Evolutionary conservation across 2,888 invertebrate species (phyloP).

Genomic region (Sipunculus nudus): DNA sequence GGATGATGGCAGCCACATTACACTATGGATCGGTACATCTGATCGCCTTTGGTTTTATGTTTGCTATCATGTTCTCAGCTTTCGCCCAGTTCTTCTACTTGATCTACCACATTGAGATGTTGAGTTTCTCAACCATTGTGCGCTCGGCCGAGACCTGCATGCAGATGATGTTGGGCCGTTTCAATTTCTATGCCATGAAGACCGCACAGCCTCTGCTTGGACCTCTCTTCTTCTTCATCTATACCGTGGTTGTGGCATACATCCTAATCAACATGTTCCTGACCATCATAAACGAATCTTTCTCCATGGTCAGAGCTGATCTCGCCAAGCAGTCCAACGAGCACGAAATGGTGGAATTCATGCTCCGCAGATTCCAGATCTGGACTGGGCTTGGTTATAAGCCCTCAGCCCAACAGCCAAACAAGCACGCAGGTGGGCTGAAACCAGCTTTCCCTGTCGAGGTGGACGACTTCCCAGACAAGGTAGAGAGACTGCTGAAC

Average conservation of each 20-base stretch:
- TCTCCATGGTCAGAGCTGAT: conserved; percentile 49
- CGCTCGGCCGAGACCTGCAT: conserved; percentile 56
- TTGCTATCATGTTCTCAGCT: conserved; percentile 62
- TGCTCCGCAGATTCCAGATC: conserved; percentile 41
- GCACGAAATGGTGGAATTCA: conserved; percentile 55
- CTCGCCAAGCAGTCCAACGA: conserved; percentile 51
- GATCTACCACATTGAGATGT: conserved; percentile 50
- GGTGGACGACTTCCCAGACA: conserved; percentile 58
- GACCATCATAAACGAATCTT: conserved; percentile 57
- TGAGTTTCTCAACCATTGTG: conserved; percentile 46
- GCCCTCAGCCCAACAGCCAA: too few species aligned
- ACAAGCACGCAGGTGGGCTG: too few species aligned
- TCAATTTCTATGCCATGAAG: conserved; percentile 62
- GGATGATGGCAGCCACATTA: conserved; percentile 59
- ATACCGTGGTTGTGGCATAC: conserved; percentile 48
- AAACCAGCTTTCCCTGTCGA: too few species aligned
- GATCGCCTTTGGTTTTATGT: conserved; percentile 62
- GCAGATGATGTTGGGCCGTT: conserved; percentile 65
- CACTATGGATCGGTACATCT: conserved; percentile 53
- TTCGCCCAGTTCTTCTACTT: conserved; percentile 65
- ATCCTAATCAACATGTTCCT: conserved; percentile 58
- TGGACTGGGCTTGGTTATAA: conserved; percentile 52
- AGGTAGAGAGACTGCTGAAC: conserved; percentile 61
- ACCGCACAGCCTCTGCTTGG: conserved; percentile 51
- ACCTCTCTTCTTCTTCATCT: conserved; percentile 56